These are phyloP conservation scores for Pipistrellus kuhlii DNA, from an alignment of 2,797 vertebrate species.

Conservation along the genomic window DNA sequence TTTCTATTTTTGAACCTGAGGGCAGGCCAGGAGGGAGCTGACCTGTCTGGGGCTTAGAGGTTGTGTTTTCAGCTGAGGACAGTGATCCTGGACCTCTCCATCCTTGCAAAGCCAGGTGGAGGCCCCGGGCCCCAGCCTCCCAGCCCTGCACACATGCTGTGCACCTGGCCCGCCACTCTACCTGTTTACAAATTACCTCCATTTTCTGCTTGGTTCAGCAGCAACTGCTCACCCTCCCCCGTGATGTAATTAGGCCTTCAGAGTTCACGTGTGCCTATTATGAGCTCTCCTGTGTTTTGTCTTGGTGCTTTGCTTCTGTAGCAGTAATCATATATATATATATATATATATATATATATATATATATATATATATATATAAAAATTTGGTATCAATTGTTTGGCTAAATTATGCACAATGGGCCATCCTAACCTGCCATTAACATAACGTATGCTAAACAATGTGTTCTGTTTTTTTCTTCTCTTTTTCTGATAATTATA, in stretches of 20 bases:
- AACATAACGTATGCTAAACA: conserved; percentile 94
- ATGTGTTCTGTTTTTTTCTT: conserved; percentile 77
- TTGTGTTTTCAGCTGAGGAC: conserved; percentile 65
- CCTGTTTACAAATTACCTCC: conserved; percentile 99
- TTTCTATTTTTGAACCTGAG: conserved; percentile 34
- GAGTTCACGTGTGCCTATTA: conserved; percentile 97
- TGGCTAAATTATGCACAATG: conserved; percentile 95
- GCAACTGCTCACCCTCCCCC: conserved; percentile 94
- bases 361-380: conserved; percentile 93
- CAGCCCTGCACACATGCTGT: conserved; percentile 88
- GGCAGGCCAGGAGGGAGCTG: conserved; percentile 4
- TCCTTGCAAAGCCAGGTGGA: conserved; percentile 81
- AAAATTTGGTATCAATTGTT: conserved; percentile 92
- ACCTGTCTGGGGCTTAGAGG: conserved; percentile 21
- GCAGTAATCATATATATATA: conserved; percentile 93
- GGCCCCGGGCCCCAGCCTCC: conserved; percentile 53
- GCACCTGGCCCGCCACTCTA: conserved; percentile 96
- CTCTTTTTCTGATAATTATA: conserved; percentile 90
- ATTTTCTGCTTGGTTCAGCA: conserved; percentile 99
- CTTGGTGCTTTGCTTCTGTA: conserved; percentile 89
- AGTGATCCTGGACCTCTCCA: conserved; percentile 61
- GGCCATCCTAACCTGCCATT: conserved; percentile 92
- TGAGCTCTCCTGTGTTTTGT: conserved; percentile 93
- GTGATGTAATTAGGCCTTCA: conserved; percentile 99
- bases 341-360: conserved; percentile 93